Conservation (phyloP, 2,113 vertebrate species). For the Lota lota region DNA sequence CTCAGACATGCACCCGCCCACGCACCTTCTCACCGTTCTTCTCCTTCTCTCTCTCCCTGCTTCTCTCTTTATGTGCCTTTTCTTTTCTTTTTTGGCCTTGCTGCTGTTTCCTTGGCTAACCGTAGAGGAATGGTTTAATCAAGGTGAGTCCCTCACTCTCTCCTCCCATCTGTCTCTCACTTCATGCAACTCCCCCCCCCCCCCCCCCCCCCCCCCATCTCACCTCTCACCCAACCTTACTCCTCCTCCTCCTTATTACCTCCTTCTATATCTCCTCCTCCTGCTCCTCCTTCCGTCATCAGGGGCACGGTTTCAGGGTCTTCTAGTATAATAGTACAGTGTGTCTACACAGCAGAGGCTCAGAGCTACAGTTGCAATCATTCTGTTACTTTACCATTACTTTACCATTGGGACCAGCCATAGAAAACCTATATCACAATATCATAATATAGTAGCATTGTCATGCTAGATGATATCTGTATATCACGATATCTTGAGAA, state of each 20-base stretch:
- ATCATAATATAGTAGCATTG: too few relatives aligned
- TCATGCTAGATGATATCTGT: too few relatives aligned
- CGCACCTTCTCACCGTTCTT: slow-evolving; percentile 69
- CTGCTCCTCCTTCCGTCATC: too few relatives aligned
- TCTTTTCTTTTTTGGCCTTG: slow-evolving; percentile 76
- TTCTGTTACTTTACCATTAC: too few relatives aligned
- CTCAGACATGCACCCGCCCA: slow-evolving; percentile 30
- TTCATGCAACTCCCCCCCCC: slow-evolving; percentile 17
- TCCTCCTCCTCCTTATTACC: neutral
- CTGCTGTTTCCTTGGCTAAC: slow-evolving; percentile 87
- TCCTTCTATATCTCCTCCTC: too few relatives aligned
- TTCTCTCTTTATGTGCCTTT: slow-evolving; percentile 72
- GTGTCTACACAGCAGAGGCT: too few relatives aligned
- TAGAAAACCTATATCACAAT: too few relatives aligned
- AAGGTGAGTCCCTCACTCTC: slow-evolving; percentile 83
- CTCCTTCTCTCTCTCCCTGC: slow-evolving; percentile 71
- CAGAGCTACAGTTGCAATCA: too few relatives aligned
- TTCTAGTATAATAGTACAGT: slow-evolving; percentile 4
- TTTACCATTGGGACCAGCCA: too few relatives aligned
- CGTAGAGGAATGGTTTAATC: slow-evolving; percentile 98
- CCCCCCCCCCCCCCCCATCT: slow-evolving; percentile 18
- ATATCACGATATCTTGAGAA: too few relatives aligned
- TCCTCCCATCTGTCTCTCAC: slow-evolving; percentile 8
- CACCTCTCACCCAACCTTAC: too few relatives aligned
- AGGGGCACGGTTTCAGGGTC: slow-evolving; percentile 1